Conservation (phyloP, 2,797 vertebrate genomes). For the Glossophaga mutica region DNA sequence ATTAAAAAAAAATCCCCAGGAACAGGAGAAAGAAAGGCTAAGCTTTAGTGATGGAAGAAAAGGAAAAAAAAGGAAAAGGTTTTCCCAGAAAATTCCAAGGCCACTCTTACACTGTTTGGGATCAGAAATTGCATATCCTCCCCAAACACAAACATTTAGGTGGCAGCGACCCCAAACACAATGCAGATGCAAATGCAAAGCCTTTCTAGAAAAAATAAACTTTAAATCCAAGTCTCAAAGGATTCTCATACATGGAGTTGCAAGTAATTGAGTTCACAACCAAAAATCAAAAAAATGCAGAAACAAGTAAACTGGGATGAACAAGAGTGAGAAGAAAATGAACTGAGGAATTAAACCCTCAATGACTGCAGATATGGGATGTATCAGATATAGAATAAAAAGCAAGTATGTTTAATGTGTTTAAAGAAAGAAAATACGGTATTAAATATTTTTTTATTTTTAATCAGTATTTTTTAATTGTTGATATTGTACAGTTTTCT, state of each 20-base stretch:
- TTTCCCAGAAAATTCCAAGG: background rate
- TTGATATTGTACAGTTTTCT: no score
- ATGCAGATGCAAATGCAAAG: background rate
- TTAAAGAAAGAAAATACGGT: slow-evolving; percentile 17
- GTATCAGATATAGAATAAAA: background rate
- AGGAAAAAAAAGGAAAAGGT: background rate
- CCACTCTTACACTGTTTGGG: background rate
- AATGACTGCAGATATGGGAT: background rate
- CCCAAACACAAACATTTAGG: background rate
- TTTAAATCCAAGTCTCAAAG: slow-evolving; percentile 10
- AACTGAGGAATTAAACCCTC: background rate
- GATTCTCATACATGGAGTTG: background rate
- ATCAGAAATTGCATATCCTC: background rate
- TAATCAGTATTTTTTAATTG: no score
- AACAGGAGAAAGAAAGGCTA: background rate
- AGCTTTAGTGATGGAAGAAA: background rate
- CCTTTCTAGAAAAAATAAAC: background rate
- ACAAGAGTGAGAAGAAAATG: background rate
- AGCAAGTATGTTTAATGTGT: background rate
- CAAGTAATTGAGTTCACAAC: background rate
- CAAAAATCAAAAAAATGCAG: background rate
- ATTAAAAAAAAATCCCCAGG: background rate
- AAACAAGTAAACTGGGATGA: background rate
- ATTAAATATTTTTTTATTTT: background rate
- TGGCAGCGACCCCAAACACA: background rate